Evolutionary conservation across 2,888 invertebrate genomes (phyloP).

Genomic region (Uloborus plumipes): DNA sequence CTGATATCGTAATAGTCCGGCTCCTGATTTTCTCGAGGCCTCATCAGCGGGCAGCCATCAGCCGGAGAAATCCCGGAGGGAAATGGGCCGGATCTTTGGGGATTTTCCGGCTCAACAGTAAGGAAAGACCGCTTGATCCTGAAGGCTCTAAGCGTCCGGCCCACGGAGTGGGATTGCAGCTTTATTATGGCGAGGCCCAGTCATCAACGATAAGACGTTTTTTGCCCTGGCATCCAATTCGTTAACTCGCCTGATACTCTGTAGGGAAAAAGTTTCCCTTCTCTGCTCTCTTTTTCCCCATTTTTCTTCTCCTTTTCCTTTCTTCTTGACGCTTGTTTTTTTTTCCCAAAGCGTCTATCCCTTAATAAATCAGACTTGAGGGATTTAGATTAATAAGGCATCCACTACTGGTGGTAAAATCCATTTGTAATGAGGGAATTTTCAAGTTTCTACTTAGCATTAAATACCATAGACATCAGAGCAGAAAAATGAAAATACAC

Average conservation of each 20-base stretch:
- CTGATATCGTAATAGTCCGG: slow-evolving; percentile 43
- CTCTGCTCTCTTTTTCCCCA: slow-evolving; percentile 2
- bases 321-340: background rate
- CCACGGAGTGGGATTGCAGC: slow-evolving; percentile 46
- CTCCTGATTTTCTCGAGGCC: slow-evolving; percentile 49
- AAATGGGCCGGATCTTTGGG: slow-evolving; percentile 53
- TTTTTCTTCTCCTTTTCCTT: slow-evolving; percentile 3
- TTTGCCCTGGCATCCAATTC: slow-evolving; percentile 46
- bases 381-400: slow-evolving; percentile 3
- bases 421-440: too few relatives aligned
- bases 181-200: slow-evolving; percentile 54
- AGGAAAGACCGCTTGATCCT: slow-evolving; percentile 60
- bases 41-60: slow-evolving; percentile 53
- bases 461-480: too few relatives aligned
- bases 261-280: background rate
- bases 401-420: too few relatives aligned
- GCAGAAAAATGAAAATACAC: too few relatives aligned
- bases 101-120: slow-evolving; percentile 64
- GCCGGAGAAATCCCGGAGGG: slow-evolving; percentile 41
- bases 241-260: slow-evolving; percentile 40
- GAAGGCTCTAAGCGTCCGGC: slow-evolving; percentile 43
- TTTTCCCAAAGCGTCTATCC: slow-evolving; percentile 38
- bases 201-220: slow-evolving; percentile 59
- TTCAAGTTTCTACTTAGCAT: too few relatives aligned
- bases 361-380: slow-evolving; percentile 47